Conservation (phyloP, 2,113 vertebrate genomes). For the Dromaius novaehollandiae region DNA sequence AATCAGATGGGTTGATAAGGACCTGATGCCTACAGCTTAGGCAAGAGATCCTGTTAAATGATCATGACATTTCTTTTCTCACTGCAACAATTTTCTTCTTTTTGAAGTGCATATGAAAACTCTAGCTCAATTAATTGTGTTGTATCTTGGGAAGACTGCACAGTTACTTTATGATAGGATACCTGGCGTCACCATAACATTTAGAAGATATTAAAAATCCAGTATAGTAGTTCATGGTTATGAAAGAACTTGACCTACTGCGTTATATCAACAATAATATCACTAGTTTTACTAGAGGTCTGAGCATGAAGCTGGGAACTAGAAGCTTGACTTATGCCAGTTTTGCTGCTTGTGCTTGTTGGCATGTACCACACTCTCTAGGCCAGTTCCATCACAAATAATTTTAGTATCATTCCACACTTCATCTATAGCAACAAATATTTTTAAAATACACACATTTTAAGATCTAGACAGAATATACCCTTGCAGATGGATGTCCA, state of each 20-base stretch:
- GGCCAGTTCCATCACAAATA: not conserved
- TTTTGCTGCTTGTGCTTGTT: not conserved
- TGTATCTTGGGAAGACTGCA: not conserved
- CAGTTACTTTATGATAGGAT: not conserved
- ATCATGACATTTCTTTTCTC: not conserved
- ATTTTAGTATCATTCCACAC: not conserved
- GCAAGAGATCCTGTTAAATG: not conserved
- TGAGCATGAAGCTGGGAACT: not conserved
- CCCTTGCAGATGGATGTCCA: not conserved
- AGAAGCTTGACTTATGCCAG: not conserved
- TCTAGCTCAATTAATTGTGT: not conserved
- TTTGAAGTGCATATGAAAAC: not conserved
- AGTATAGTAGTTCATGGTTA: not conserved
- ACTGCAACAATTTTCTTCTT: not conserved
- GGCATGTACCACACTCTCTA: not conserved
- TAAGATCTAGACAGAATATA: not conserved
- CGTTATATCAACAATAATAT: not conserved
- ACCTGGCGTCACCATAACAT: not conserved
- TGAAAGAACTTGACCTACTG: not conserved
- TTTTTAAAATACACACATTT: not conserved
- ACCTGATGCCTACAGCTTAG: not conserved
- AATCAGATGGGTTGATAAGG: not conserved
- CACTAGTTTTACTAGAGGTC: not conserved
- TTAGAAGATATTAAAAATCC: not conserved
- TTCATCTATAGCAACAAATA: not conserved